Evolutionary conservation across 2,888 invertebrate species (phyloP).

Genomic region (Ophioninae sp.): DNA sequence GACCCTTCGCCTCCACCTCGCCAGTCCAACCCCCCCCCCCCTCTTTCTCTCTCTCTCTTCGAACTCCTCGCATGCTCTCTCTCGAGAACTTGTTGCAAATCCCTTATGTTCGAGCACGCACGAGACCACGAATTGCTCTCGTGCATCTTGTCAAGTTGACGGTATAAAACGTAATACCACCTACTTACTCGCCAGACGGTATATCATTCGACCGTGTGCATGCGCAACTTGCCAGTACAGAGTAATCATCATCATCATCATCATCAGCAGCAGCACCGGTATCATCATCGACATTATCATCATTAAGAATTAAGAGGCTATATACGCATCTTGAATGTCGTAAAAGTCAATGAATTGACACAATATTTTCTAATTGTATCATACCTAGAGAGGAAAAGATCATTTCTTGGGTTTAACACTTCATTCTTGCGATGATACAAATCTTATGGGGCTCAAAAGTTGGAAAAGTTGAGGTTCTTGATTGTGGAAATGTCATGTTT

Average conservation of each 20-base stretch:
- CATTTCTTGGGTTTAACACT: not conserved
- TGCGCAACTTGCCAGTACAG: constrained; percentile 35
- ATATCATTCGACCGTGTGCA: constrained; percentile 62
- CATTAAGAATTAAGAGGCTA: constrained; percentile 13
- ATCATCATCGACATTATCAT: constrained; percentile 8
- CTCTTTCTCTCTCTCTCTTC: constrained; percentile 41
- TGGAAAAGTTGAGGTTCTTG: too few species aligned
- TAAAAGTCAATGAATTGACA: not conserved
- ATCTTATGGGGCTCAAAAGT: not conserved
- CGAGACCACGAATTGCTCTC: constrained; percentile 24
- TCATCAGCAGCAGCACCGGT: not conserved
- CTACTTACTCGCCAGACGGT: constrained; percentile 68
- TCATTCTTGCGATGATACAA: not conserved
- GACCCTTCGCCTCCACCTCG: constrained; percentile 50
- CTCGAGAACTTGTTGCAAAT: constrained; percentile 70
- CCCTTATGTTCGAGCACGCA: constrained; percentile 48
- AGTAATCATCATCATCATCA: constrained; percentile 23
- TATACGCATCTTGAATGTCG: not conserved
- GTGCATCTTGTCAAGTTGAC: constrained; percentile 56
- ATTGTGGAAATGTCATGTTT: too few species aligned
- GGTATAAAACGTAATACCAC: constrained; percentile 73
- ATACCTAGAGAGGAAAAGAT: not conserved
- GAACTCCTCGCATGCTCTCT: constrained; percentile 26
- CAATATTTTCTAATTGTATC: not conserved
- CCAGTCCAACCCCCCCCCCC: constrained; percentile 17